Evolutionary conservation across 2,113 vertebrate species (phyloP), one percentile per base, ranked within the genome.

Genomic region (Hemicordylus capensis): DNA sequence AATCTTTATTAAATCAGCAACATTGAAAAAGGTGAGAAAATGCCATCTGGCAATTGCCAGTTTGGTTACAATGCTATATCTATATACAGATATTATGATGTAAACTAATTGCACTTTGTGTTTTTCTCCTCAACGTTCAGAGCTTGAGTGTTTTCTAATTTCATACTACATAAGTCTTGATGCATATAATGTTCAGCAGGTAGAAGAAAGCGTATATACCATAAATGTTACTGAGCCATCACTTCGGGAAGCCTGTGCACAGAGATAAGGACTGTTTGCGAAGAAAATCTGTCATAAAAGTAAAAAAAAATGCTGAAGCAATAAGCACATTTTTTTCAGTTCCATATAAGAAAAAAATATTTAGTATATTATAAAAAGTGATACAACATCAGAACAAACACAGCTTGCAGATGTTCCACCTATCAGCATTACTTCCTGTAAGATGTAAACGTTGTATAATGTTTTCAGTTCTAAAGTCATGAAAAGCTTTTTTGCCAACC

Each of bases 161-260:
- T 4, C 19, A 14, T 61, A 75, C 31, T n/a, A 85, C 19, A 34
- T 82, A 89, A 88, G 86, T 14, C 15, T 82, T 69, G 8, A 5
- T 81, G 82, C 22, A 64, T 85, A 89, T 85, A 86, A 85, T 22
- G 9, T 28, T 92, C 51, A 88, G 81, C 64, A 88, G 70, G 39
- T 82, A 86, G 42, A 0, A 78, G 76, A 0, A 78, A 87, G 89
- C 70, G 20, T 24, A 80, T 3, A 22, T 54, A 51, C 26, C 14
- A 76, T 87, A 88, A 91, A 88, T 84, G 76, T 81, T 79, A 70
- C 76, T 87, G 31, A 88, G 4, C 44, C 61, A 81, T 70, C 58
- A 87, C 42, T 14, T 24, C 28, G 72, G 58, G 85, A 83, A 56
- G 34, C 2, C 51, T 87, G 69, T 82, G 20, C 1, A 85, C 28